Evolutionary conservation across 2,113 vertebrate genomes (phyloP).

Genomic region (Melanostigma gelatinosum): DNA sequence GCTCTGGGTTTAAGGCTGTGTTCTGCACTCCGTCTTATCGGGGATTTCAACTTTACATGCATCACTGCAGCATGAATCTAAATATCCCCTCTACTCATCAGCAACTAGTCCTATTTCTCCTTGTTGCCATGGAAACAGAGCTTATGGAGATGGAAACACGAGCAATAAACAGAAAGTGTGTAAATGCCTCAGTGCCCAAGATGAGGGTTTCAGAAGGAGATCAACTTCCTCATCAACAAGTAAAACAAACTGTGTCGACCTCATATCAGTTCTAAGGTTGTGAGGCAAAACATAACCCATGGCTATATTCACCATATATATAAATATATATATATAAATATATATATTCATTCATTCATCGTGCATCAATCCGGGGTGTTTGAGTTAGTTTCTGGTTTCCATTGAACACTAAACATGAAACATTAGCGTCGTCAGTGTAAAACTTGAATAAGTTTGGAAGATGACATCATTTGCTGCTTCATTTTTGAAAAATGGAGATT

Average conservation of each 20-base stretch:
- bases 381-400: too few relatives aligned
- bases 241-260: not conserved
- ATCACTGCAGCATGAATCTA: constrained; percentile 36
- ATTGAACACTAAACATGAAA: too few relatives aligned
- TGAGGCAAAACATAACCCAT: too few relatives aligned
- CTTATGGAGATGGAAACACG: constrained; percentile 38
- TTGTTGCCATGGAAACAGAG: constrained; percentile 64
- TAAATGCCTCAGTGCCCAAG: constrained; percentile 21
- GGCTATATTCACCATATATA: too few relatives aligned
- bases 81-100: constrained; percentile 42
- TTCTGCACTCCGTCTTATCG: constrained; percentile 8
- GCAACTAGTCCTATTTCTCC: constrained; percentile 21
- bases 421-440: too few relatives aligned
- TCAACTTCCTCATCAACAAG: not conserved
- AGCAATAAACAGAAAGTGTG: constrained; percentile 36
- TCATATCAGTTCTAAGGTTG: not conserved
- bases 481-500: too few relatives aligned
- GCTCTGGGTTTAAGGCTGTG: not conserved
- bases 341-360: too few relatives aligned
- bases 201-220: constrained; percentile 15
- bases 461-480: too few relatives aligned
- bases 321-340: too few relatives aligned
- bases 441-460: too few relatives aligned
- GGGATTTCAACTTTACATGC: constrained; percentile 38
- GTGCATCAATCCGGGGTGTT: too few relatives aligned